Conservation (phyloP, 2,888 invertebrate species). For the Drosophila quasianomalipes region DNA sequence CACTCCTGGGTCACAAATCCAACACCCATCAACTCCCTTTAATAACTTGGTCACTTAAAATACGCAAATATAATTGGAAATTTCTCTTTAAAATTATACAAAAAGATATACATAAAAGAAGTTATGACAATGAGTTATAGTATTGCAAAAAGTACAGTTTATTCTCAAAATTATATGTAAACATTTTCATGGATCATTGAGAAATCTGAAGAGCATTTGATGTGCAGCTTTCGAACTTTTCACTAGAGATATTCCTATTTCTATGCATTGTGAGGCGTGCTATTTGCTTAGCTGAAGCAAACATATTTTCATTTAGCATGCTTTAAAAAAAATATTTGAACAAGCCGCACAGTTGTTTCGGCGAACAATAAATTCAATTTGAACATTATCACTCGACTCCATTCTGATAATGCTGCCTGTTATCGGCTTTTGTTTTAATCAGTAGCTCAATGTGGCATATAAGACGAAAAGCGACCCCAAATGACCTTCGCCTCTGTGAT, state of each 20-base stretch:
- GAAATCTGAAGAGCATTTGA: constrained; percentile 36
- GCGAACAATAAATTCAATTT: constrained; percentile 77
- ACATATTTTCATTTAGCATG: constrained; percentile 77
- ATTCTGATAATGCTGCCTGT: constrained; percentile 59
- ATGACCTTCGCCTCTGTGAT: constrained; percentile 63
- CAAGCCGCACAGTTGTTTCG: constrained; percentile 75
- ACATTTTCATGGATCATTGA: constrained; percentile 4
- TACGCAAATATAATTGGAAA: not conserved
- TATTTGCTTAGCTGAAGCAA: constrained; percentile 75
- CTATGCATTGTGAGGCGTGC: constrained; percentile 58
- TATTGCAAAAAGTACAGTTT: not conserved
- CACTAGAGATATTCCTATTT: constrained; percentile 50
- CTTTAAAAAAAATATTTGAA: constrained; percentile 77
- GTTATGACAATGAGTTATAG: not conserved
- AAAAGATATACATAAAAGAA: not conserved
- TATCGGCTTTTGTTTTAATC: constrained; percentile 72
- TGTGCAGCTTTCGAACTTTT: not conserved
- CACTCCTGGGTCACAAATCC: not conserved
- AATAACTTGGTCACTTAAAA: not conserved
- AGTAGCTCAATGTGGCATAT: constrained; percentile 22
- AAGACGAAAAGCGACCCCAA: constrained; percentile 62
- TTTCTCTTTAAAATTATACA: not conserved
- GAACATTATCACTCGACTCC: constrained; percentile 64
- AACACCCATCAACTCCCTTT: not conserved
- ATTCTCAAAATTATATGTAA: not conserved